These are phyloP conservation scores for Macrochelys suwanniensis DNA, from an alignment of 2,797 vertebrate species.

Conservation along the genomic window DNA sequence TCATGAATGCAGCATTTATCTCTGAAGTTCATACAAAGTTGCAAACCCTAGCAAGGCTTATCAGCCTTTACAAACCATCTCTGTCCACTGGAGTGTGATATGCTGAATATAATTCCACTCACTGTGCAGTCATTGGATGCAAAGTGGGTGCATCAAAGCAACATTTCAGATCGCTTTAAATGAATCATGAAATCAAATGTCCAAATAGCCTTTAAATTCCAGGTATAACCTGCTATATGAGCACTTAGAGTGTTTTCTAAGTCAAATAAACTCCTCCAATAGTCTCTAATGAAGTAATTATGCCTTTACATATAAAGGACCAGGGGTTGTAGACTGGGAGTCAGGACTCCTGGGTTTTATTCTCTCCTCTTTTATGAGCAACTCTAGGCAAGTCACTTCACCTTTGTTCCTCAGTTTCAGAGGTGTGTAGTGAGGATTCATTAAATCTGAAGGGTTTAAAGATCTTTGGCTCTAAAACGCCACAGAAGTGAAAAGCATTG, in stretches of 20 bases:
- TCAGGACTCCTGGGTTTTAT: background rate
- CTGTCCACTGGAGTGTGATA: conserved; percentile 32
- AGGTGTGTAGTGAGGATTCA: background rate
- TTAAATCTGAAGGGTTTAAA: background rate
- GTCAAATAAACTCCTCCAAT: conserved; percentile 56
- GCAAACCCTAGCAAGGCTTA: conserved; percentile 62
- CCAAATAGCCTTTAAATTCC: conserved; percentile 24
- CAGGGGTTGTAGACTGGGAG: background rate
- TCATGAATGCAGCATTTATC: conserved; percentile 65
- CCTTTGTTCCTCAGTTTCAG: background rate
- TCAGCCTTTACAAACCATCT: conserved; percentile 66
- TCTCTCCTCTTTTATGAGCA: background rate
- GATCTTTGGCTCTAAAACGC: background rate
- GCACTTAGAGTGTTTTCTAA: conserved; percentile 44
- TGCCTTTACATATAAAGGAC: background rate
- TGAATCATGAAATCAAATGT: conserved; percentile 55
- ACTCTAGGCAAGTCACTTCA: background rate
- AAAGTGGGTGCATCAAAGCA: conserved; percentile 11
- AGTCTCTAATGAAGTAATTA: conserved; percentile 44
- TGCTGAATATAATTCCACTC: conserved; percentile 38
- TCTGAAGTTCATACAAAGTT: conserved; percentile 70
- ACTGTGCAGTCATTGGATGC: conserved; percentile 16
- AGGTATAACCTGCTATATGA: conserved; percentile 51
- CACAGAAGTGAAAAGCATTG: background rate
- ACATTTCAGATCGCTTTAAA: conserved; percentile 19